Conservation (phyloP, 2,113 vertebrate species). For the Leucoraja erinaceus region DNA sequence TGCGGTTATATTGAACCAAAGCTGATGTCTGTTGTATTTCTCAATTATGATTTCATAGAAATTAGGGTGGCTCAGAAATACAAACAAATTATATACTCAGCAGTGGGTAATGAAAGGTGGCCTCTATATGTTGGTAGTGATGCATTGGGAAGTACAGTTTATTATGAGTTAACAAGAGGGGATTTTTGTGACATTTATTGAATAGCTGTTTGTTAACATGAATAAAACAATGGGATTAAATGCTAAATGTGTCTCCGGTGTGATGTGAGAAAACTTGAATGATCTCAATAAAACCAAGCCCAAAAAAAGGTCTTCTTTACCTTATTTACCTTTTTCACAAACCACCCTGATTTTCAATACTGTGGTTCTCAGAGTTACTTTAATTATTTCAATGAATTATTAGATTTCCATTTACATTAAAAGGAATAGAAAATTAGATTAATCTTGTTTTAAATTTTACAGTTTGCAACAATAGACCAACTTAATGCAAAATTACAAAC, state of each 20-base stretch:
- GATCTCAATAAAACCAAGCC: neutral
- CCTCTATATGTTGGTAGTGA: neutral
- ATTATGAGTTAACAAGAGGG: neutral
- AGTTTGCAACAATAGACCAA: slow-evolving; percentile 1
- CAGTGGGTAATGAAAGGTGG: neutral
- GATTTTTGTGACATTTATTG: neutral
- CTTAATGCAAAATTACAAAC: neutral
- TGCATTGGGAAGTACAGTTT: neutral
- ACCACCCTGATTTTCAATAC: neutral
- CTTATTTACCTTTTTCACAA: neutral
- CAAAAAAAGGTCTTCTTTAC: too few relatives aligned
- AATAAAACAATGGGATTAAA: neutral
- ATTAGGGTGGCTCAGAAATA: neutral
- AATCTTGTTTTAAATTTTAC: neutral
- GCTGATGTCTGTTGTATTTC: neutral
- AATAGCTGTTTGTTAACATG: neutral
- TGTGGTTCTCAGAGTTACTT: neutral
- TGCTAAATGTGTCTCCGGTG: neutral
- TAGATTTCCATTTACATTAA: neutral
- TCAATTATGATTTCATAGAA: slow-evolving; percentile 21
- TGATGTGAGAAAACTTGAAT: neutral
- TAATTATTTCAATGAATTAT: neutral
- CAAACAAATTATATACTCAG: neutral
- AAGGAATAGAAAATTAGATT: slow-evolving; percentile 12
- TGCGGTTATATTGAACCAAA: neutral